A percentile compares a stretch with the other conserved stretches of the same genome.
These are phyloP conservation scores for Plagiodera versicolora DNA, from an alignment of 2,888 invertebrate species.

Conservation along the genomic window DNA sequence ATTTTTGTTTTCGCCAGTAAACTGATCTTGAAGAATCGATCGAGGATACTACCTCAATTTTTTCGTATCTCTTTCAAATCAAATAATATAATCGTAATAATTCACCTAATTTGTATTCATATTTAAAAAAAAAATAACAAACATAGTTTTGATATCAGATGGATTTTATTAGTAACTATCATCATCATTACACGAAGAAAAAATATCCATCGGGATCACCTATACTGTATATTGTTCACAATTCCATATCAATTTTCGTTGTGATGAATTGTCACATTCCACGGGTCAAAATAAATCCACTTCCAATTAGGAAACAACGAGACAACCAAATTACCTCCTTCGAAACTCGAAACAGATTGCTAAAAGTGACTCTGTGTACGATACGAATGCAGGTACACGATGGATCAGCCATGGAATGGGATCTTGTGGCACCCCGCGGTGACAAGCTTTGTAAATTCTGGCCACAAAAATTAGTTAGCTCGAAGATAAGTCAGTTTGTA, in stretches of 20 bases:
- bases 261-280: neutral
- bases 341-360: constrained; percentile 39
- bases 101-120: no score
- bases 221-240: no score
- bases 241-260: neutral
- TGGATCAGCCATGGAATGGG: constrained; percentile 52
- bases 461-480: constrained; percentile 44
- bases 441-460: constrained; percentile 42
- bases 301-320: neutral
- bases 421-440: constrained; percentile 47
- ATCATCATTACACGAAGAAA: no score
- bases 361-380: constrained; percentile 43
- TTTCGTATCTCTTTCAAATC: no score
- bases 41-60: no score
- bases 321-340: neutral
- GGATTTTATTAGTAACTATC: no score
- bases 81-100: no score
- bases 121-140: no score
- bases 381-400: constrained; percentile 48
- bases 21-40: no score
- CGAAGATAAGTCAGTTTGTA: constrained; percentile 26
- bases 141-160: no score
- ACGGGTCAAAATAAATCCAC: neutral
- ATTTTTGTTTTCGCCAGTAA: no score
- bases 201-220: no score